Evolutionary conservation across 2,888 invertebrate species (phyloP).

Genomic region (Heliconius ismenius): DNA sequence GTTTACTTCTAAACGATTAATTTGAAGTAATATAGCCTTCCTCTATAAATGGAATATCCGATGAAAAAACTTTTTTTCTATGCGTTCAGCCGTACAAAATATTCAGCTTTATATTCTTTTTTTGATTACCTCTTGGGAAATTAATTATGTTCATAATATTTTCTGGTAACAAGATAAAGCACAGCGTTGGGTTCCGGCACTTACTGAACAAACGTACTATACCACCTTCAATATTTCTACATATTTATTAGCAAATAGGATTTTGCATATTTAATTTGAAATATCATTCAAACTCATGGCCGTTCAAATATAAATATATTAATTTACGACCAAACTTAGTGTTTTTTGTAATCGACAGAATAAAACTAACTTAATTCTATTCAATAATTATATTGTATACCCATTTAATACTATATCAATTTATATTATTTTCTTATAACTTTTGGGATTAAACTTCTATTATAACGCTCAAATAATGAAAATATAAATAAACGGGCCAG

Average conservation of each 20-base stretch:
- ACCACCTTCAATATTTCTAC: background rate
- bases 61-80: too few species aligned
- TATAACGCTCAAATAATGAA: background rate
- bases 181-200: too few species aligned
- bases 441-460: background rate
- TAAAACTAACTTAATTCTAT: background rate
- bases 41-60: too few species aligned
- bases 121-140: too few species aligned
- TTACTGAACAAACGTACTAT: background rate
- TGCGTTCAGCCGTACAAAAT: background rate
- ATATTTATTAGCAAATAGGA: slow-evolving; percentile 13
- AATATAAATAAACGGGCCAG: background rate
- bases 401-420: background rate
- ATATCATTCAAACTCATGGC: slow-evolving; percentile 20
- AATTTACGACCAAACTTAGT: slow-evolving; percentile 22
- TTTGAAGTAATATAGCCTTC: background rate
- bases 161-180: too few species aligned
- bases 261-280: slow-evolving; percentile 19
- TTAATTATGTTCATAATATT: too few species aligned
- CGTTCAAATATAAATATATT: slow-evolving; percentile 3
- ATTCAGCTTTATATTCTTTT: background rate
- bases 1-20: background rate
- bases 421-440: background rate
- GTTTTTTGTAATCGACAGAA: slow-evolving; percentile 10
- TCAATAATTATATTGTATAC: background rate